These are phyloP conservation scores for Venustaconcha ellipsiformis DNA, from an alignment of 1,140 invertebrate genomes.

Conservation along the genomic window DNA sequence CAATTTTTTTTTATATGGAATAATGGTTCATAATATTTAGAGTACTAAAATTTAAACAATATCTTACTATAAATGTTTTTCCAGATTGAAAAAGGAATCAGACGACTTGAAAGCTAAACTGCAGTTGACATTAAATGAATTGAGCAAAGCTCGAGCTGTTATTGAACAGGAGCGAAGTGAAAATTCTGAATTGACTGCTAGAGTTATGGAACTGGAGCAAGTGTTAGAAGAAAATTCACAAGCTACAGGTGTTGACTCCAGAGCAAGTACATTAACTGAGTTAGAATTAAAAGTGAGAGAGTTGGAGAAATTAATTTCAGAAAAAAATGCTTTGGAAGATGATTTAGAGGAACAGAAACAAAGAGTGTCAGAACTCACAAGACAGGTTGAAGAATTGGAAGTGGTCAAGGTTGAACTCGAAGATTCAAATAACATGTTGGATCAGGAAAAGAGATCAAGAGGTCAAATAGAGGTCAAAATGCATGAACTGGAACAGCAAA, in stretches of 20 bases:
- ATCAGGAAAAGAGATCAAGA: conserved; percentile 34
- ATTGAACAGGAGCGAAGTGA: conserved; percentile 38
- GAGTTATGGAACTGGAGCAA: conserved; percentile 31
- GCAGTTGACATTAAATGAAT: conserved; percentile 54
- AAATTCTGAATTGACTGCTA: conserved; percentile 20
- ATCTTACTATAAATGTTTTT: conserved; percentile 2
- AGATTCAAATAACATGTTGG: conserved; percentile 15
- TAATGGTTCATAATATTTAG: too few species aligned
- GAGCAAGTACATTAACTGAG: conserved; percentile 28
- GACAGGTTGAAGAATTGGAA: conserved; percentile 41
- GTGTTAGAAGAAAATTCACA: conserved; percentile 21
- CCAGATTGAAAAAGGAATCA: conserved; percentile 48
- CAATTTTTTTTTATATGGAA: too few species aligned
- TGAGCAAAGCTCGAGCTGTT: conserved; percentile 45
- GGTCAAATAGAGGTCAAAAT: conserved; percentile 39
- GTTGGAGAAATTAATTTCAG: conserved; percentile 42
- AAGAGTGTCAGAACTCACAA: conserved; percentile 26
- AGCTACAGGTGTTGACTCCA: conserved; percentile 5
- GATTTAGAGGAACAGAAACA: conserved; percentile 44
- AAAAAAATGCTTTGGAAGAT: conserved; percentile 44
- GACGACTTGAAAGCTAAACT: conserved; percentile 59
- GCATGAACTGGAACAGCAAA: conserved; percentile 48
- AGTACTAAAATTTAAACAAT: neutral
- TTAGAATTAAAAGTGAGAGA: conserved; percentile 46
- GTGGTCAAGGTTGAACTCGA: conserved; percentile 26